phyloP scores from a whole-genome alignment of 1,140 invertebrate genomes.

The Episyrphus balteatus region DNA sequence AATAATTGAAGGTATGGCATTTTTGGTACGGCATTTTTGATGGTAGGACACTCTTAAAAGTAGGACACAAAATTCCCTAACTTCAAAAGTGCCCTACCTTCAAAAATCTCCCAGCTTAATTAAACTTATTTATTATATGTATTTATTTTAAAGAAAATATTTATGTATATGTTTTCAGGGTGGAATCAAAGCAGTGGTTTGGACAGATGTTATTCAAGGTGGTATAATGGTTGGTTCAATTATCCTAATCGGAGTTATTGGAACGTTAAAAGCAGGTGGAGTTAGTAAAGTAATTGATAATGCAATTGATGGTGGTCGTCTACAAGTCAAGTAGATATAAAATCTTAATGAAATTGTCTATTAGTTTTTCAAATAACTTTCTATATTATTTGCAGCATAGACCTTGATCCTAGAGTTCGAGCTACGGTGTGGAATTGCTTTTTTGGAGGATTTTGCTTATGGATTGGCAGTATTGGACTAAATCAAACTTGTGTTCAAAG shows the following conservation, averaged over 20 bases:
- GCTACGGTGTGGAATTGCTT: conserved; percentile 17
- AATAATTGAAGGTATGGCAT: too few relatives aligned
- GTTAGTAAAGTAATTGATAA: conserved; percentile 48
- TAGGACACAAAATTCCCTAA: too few relatives aligned
- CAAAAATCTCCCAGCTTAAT: too few relatives aligned
- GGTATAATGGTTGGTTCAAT: conserved; percentile 63
- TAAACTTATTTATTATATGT: too few relatives aligned
- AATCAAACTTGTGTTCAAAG: conserved; percentile 32
- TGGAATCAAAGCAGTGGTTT: conserved; percentile 76
- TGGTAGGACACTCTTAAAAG: too few relatives aligned
- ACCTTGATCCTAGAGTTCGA: conserved; percentile 23
- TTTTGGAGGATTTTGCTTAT: conserved; percentile 22
- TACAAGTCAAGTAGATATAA: conserved; percentile 53
- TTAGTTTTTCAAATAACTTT: too few relatives aligned
- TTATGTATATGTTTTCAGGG: conserved; percentile 54
- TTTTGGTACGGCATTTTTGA: too few relatives aligned
- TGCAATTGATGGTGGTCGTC: conserved; percentile 42
- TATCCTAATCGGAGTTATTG: conserved; percentile 54
- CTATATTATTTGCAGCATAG: too few relatives aligned
- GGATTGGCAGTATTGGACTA: conserved; percentile 25
- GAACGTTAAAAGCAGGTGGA: conserved; percentile 54
- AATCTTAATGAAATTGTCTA: too few relatives aligned
- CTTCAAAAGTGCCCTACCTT: too few relatives aligned
- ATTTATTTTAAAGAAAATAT: too few relatives aligned
- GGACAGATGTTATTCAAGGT: conserved; percentile 77